Evolutionary conservation across 2,113 vertebrate species (phyloP).

Genomic region (Mixornis gularis): DNA sequence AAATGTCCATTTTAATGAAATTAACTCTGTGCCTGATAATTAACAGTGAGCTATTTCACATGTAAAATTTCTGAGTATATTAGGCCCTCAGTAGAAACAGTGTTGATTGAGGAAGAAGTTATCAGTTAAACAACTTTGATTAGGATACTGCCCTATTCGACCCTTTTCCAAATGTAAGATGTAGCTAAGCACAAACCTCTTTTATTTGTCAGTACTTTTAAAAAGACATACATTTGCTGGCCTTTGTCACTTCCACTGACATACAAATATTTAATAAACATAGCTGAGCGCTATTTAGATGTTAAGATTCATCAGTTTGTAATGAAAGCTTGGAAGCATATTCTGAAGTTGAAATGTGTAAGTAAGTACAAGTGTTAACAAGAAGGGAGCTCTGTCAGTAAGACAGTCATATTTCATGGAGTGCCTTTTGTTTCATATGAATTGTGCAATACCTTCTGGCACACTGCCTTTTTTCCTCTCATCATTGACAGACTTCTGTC

Average conservation of each 20-base stretch:
- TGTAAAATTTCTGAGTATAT: background rate
- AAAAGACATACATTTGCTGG: background rate
- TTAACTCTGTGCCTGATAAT: background rate
- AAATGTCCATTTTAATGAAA: background rate
- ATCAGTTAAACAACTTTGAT: background rate
- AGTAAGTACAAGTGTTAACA: background rate
- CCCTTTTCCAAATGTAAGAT: background rate
- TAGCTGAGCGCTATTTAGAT: background rate
- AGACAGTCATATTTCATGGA: background rate
- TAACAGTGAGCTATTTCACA: background rate
- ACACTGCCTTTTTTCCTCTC: slow-evolving; percentile 49
- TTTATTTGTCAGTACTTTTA: background rate
- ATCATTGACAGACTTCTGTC: slow-evolving; percentile 68
- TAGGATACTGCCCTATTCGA: background rate
- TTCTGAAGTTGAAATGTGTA: background rate
- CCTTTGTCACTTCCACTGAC: background rate
- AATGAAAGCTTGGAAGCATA: background rate
- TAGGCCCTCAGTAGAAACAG: background rate
- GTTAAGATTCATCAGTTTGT: background rate
- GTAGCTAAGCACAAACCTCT: background rate
- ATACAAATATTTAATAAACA: background rate
- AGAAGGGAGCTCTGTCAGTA: background rate
- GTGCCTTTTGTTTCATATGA: background rate
- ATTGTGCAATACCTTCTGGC: slow-evolving; percentile 31
- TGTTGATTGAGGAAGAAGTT: background rate